phyloP scores from a whole-genome alignment of 2,888 invertebrate species.

The Byasa hedistus region DNA sequence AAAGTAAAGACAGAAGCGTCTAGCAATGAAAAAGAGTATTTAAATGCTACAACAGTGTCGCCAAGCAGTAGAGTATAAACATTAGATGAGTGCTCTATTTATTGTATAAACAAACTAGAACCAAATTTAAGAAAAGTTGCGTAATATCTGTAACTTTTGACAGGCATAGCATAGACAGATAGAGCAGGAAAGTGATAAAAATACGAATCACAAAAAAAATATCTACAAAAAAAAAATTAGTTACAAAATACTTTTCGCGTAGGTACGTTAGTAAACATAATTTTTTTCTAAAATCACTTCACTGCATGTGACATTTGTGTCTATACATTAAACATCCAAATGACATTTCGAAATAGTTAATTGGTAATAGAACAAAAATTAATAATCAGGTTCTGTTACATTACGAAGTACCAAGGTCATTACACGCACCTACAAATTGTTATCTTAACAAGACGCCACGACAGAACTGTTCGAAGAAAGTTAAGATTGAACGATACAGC shows the following conservation, averaged over 20 bases:
- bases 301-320: slow-evolving; percentile 10
- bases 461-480: slow-evolving; percentile 16
- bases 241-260: neutral
- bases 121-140: no score
- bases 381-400: slow-evolving; percentile 20
- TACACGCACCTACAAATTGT: neutral
- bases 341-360: slow-evolving; percentile 15
- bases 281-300: slow-evolving; percentile 9
- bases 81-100: no score
- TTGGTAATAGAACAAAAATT: slow-evolving; percentile 8
- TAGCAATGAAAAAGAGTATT: no score
- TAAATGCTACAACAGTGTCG: no score
- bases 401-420: slow-evolving; percentile 18
- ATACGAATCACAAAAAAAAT: neutral
- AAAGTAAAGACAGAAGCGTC: no score
- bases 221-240: neutral
- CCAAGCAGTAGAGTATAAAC: no score
- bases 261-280: neutral
- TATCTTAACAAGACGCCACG: slow-evolving; percentile 3
- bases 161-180: no score
- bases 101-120: no score
- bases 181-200: no score
- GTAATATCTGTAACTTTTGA: no score
- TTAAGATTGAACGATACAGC: slow-evolving; percentile 15
- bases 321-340: slow-evolving; percentile 1